phyloP scores from a whole-genome alignment of 2,888 invertebrate species.

The Gryllus longicercus region DNA sequence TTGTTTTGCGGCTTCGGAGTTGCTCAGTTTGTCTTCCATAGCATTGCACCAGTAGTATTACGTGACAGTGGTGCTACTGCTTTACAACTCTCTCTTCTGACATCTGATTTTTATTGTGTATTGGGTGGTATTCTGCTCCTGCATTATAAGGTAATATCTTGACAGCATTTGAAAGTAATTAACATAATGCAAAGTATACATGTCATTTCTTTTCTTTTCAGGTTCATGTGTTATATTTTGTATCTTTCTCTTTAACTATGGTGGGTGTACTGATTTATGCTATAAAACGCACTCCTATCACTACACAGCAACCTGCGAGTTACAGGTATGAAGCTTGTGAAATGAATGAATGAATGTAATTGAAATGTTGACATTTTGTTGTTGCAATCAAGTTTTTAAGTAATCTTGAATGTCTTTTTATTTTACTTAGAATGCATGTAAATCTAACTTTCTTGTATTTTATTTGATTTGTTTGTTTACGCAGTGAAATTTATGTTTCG shows the following conservation, averaged over 20 bases:
- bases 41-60: conserved; percentile 70
- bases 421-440: too few species aligned
- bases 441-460: not conserved
- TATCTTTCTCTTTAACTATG: conserved; percentile 73
- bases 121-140: conserved; percentile 76
- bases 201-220: conserved; percentile 48
- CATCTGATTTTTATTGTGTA: conserved; percentile 81
- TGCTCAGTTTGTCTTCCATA: conserved; percentile 72
- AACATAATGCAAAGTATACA: conserved; percentile 23
- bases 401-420: too few species aligned
- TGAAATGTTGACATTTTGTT: too few species aligned
- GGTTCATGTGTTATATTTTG: conserved; percentile 80
- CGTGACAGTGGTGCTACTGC: conserved; percentile 77
- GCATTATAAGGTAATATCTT: conserved; percentile 65
- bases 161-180: conserved; percentile 25
- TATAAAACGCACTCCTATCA: conserved; percentile 58
- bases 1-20: conserved; percentile 62
- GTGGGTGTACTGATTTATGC: conserved; percentile 66
- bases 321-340: conserved; percentile 25
- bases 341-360: too few species aligned
- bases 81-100: conserved; percentile 75
- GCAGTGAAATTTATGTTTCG: conserved; percentile 41
- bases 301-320: conserved; percentile 36
- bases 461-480: not conserved
- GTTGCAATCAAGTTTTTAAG: too few species aligned